These are phyloP conservation scores for Prunella himalayana DNA, from an alignment of 2,113 vertebrate genomes.

Conservation along the genomic window DNA sequence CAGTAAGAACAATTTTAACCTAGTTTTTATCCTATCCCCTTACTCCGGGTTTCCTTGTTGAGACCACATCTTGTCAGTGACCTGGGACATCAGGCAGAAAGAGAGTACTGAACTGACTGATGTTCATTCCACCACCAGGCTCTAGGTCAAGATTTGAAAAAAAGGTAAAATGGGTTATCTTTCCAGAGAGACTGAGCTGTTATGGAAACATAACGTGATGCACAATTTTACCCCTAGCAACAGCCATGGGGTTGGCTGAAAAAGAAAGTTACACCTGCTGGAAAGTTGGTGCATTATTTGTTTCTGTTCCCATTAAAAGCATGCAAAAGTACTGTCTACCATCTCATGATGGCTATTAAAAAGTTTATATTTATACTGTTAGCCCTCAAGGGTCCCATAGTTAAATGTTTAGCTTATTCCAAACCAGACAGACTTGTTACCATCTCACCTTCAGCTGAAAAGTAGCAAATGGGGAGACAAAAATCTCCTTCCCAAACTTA, in stretches of 20 bases:
- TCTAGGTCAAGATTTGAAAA: neutral
- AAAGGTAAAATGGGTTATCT: neutral
- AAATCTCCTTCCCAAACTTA: neutral
- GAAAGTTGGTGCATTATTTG: neutral
- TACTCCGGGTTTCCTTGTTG: neutral
- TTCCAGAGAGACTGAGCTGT: neutral
- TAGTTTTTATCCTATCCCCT: neutral
- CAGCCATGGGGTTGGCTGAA: neutral
- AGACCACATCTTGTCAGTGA: neutral
- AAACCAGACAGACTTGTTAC: neutral
- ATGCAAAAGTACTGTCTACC: neutral
- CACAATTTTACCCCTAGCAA: neutral
- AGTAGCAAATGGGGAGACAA: neutral
- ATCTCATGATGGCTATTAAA: neutral
- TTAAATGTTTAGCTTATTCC: neutral
- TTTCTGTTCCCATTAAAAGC: neutral
- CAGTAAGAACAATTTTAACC: neutral
- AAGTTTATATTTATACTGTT: neutral
- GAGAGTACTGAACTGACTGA: neutral
- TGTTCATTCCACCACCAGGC: neutral
- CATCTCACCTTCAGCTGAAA: neutral
- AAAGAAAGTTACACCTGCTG: neutral
- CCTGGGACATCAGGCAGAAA: neutral
- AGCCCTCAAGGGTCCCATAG: neutral
- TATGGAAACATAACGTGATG: neutral